These are phyloP conservation scores for Geopemphigus sp. DNA, from an alignment of 1,140 invertebrate genomes.

Conservation along the genomic window DNA sequence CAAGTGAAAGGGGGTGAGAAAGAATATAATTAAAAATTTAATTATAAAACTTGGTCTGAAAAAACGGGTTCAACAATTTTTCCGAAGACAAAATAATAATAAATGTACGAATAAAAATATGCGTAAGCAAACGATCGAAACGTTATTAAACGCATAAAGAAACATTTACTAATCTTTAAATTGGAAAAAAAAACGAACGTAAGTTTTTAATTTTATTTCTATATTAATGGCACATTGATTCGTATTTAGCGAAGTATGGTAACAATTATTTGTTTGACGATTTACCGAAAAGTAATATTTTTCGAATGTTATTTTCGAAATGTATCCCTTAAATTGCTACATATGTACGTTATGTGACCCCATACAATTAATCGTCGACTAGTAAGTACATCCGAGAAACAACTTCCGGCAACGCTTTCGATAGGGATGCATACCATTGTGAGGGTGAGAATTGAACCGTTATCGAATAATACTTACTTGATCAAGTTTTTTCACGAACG, in stretches of 20 bases:
- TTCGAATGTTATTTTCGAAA: neutral
- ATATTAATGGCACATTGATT: neutral
- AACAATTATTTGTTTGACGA: neutral
- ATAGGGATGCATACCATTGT: neutral
- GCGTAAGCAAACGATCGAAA: neutral
- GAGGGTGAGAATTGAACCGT: conserved; percentile 22
- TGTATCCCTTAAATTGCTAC: too few relatives aligned
- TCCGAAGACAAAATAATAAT: neutral
- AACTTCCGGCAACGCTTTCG: conserved; percentile 18
- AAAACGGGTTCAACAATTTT: neutral
- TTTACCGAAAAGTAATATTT: conserved; percentile 7
- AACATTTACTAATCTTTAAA: neutral
- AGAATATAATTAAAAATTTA: conserved; percentile 7
- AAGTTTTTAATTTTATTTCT: neutral
- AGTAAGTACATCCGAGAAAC: conserved; percentile 30
- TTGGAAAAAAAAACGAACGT: neutral
- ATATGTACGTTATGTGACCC: conserved; percentile 8
- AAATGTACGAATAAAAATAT: too few relatives aligned
- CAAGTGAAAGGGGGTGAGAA: neutral
- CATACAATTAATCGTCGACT: conserved; percentile 20
- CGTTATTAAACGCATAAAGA: neutral
- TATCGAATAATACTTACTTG: conserved; percentile 4
- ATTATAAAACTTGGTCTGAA: neutral
- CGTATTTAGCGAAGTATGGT: neutral
- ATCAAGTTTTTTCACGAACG: neutral